Evolutionary conservation across 2,888 invertebrate species (phyloP).

Genomic region (Autographa gamma): DNA sequence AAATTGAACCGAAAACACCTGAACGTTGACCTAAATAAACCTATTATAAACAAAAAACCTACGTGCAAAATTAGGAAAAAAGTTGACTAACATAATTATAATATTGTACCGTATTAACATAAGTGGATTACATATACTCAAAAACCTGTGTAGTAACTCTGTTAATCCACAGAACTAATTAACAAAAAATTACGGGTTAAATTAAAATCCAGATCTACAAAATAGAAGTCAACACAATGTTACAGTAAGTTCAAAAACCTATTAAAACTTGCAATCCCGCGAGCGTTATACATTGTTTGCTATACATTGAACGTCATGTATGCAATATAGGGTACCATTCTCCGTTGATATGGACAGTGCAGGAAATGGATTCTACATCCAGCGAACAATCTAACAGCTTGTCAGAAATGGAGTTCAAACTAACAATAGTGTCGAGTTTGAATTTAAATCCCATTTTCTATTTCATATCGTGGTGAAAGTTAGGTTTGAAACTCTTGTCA

Average conservation of each 20-base stretch:
- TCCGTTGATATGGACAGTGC: constrained; percentile 27
- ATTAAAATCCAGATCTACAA: not conserved
- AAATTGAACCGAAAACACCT: too few relatives aligned
- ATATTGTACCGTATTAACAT: too few relatives aligned
- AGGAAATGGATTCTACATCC: constrained; percentile 41
- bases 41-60: too few relatives aligned
- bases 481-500: not conserved
- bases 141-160: not conserved
- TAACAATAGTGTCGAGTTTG: constrained; percentile 13
- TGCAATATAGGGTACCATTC: constrained; percentile 3
- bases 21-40: too few relatives aligned
- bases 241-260: not conserved
- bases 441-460: constrained; percentile 27
- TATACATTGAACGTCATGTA: not conserved
- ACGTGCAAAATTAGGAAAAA: too few relatives aligned
- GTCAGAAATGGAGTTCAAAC: constrained; percentile 22
- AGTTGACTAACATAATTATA: too few relatives aligned
- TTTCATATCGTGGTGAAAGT: constrained; percentile 1
- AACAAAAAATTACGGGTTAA: not conserved
- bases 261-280: not conserved
- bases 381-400: constrained; percentile 18
- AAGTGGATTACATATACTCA: too few relatives aligned
- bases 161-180: not conserved
- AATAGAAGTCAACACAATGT: not conserved
- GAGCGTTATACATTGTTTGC: not conserved